phyloP scores from a whole-genome alignment of 1,140 invertebrate genomes.

The Platorchestia sp. region DNA sequence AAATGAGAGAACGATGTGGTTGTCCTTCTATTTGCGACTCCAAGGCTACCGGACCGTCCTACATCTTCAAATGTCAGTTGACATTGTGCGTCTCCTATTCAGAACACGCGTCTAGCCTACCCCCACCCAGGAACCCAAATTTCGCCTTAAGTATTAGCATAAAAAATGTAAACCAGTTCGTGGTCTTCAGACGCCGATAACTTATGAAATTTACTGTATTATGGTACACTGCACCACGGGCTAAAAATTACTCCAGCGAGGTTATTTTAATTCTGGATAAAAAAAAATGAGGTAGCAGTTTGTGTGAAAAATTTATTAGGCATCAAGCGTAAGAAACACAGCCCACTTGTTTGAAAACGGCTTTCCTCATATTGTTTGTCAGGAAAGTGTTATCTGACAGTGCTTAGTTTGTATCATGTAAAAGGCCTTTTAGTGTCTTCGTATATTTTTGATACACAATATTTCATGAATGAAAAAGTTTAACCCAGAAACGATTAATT shows the following conservation, averaged over 20 bases:
- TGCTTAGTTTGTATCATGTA: background rate
- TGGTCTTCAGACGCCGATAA: background rate
- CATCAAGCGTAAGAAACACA: background rate
- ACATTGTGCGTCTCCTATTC: background rate
- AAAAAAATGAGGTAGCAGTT: background rate
- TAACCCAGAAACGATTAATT: too few species aligned
- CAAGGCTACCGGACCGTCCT: conserved; percentile 24
- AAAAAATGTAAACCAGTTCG: background rate
- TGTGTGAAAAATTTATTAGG: background rate
- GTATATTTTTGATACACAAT: too few species aligned
- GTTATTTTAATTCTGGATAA: background rate
- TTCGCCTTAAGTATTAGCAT: background rate
- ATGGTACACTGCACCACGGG: background rate
- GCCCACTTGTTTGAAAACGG: background rate
- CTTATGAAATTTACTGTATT: background rate
- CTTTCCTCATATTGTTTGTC: background rate
- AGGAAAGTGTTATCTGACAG: background rate
- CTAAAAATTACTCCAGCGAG: background rate
- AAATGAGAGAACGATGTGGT: conserved; percentile 13
- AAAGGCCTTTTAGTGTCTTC: too few species aligned
- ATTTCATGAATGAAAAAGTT: too few species aligned
- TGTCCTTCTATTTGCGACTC: conserved; percentile 3
- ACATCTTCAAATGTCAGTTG: conserved; percentile 28
- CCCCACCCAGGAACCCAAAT: background rate
- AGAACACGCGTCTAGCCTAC: background rate